Conservation (phyloP, 2,797 vertebrate genomes). For the Lophotriccus pileatus region DNA sequence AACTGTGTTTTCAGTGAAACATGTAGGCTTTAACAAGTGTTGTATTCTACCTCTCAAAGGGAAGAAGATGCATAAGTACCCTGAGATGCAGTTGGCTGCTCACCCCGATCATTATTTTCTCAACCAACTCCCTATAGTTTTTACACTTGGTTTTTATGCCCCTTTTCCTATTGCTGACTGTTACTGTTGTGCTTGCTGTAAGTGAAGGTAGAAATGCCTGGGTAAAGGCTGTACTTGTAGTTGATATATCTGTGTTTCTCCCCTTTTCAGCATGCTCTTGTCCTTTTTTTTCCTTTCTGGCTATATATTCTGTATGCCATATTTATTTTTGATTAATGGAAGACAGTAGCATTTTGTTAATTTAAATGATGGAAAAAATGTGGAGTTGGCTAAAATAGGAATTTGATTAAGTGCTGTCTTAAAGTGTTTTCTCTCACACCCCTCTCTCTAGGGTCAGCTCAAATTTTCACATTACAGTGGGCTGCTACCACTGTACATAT, state of each 20-base stretch:
- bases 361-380: not conserved
- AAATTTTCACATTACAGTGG: not conserved
- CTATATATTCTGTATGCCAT: not conserved
- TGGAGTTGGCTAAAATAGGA: not conserved
- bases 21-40: not conserved
- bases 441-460: not conserved
- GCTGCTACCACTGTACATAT: not conserved
- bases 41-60: not conserved
- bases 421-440: not conserved
- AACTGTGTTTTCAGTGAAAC: not conserved
- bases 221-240: not conserved
- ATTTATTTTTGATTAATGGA: not conserved
- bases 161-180: not conserved
- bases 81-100: not conserved
- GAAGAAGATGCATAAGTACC: not conserved
- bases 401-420: not conserved
- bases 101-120: not conserved
- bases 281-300: not conserved
- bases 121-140: not conserved
- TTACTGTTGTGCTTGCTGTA: not conserved
- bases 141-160: not conserved
- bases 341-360: not conserved
- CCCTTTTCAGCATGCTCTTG: not conserved
- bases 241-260: not conserved
- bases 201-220: not conserved